Conservation (phyloP, 2,113 vertebrate genomes). For the Rhombomys opimus region DNA sequence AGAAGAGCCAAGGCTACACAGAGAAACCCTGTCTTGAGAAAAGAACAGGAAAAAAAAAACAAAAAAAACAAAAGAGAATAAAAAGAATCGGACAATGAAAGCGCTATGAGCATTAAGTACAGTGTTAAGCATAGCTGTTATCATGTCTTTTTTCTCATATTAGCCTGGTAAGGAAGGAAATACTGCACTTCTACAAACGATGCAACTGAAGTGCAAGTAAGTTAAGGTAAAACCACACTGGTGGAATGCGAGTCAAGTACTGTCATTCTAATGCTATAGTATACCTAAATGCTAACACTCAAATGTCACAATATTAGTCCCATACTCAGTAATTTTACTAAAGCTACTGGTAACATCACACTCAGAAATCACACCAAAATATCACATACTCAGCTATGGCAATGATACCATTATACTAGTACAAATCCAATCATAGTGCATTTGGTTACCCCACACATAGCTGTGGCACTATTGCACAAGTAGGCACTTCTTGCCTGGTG, state of each 20-base stretch:
- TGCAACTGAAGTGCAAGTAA: not conserved
- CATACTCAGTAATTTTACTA: not conserved
- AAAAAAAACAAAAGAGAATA: no score
- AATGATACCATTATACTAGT: not conserved
- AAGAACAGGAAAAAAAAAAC: no score
- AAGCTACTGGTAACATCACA: not conserved
- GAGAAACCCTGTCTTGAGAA: no score
- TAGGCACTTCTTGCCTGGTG: not conserved
- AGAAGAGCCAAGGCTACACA: no score
- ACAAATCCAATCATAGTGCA: not conserved
- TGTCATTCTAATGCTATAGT: no score
- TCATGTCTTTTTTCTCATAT: not conserved
- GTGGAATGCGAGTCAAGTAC: not conserved
- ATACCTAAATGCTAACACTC: not conserved
- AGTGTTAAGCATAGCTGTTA: not conserved
- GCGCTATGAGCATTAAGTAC: not conserved
- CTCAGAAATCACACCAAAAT: not conserved
- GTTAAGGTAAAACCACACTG: not conserved
- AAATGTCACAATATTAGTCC: not conserved
- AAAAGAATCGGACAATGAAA: not conserved
- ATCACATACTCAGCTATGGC: not conserved
- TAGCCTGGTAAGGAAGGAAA: not conserved
- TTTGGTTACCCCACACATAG: not conserved
- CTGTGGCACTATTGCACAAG: no score
- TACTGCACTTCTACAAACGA: not conserved